Conservation (phyloP, 2,113 vertebrate genomes). For the Hassar affinis region DNA sequence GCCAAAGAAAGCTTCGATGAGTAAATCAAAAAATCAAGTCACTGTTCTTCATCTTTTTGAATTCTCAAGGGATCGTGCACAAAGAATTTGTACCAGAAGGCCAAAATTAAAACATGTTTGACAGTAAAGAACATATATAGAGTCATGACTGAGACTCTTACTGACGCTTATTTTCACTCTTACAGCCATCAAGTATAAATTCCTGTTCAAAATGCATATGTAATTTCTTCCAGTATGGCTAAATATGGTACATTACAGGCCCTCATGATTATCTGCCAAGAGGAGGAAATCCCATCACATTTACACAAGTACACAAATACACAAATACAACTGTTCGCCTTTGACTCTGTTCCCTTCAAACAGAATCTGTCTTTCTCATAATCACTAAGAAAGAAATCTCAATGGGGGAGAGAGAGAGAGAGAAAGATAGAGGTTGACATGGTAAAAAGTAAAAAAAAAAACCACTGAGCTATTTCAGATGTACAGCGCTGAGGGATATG, state of each 20-base stretch:
- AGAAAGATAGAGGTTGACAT: not conserved
- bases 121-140: too few relatives aligned
- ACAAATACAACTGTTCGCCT: constrained; percentile 9
- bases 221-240: constrained; percentile 60
- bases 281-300: not conserved
- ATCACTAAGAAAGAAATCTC: not conserved
- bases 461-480: not conserved
- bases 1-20: too few relatives aligned
- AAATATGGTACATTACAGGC: constrained; percentile 42
- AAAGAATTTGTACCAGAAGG: too few relatives aligned
- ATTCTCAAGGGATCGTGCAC: too few relatives aligned
- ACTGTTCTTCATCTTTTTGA: too few relatives aligned
- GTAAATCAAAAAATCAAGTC: too few relatives aligned
- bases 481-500: not conserved
- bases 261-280: not conserved
- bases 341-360: not conserved
- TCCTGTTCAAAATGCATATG: constrained; percentile 17
- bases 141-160: not conserved
- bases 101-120: too few relatives aligned
- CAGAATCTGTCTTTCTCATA: not conserved
- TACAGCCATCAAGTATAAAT: not conserved
- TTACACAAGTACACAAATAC: too few relatives aligned
- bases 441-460: not conserved
- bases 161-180: not conserved
- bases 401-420: not conserved